phyloP scores from a whole-genome alignment of 2,797 vertebrate species.

The Alca torda region DNA sequence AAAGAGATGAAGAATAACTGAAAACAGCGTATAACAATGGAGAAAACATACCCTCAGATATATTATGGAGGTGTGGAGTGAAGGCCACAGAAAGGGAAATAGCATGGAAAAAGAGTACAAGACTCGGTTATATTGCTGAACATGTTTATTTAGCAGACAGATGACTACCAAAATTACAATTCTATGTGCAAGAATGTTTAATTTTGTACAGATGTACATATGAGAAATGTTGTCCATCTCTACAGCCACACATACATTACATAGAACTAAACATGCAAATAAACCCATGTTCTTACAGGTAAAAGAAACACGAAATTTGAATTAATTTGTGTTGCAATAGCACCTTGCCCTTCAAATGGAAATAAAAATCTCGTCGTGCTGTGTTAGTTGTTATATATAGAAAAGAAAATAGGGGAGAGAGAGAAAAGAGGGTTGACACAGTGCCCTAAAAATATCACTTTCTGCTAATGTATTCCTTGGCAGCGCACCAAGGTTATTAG shows the following conservation, averaged over 20 bases:
- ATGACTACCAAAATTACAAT: background rate
- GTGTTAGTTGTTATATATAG: background rate
- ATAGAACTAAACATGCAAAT: background rate
- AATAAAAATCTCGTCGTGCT: background rate
- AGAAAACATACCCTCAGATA: background rate
- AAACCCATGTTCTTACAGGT: background rate
- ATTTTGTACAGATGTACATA: background rate
- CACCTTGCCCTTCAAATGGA: background rate
- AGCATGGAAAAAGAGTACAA: background rate
- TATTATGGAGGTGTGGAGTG: background rate
- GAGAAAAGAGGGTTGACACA: background rate
- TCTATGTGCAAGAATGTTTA: background rate
- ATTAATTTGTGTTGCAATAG: background rate
- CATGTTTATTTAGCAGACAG: background rate
- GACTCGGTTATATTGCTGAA: background rate
- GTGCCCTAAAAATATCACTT: slow-evolving; percentile 10
- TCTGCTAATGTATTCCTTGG: slow-evolving; percentile 21
- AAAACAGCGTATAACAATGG: background rate
- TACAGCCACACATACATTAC: background rate
- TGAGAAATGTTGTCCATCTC: background rate
- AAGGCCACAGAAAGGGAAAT: background rate
- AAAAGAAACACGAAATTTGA: background rate
- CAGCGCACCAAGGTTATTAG: background rate
- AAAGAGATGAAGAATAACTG: background rate
- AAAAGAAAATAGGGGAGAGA: background rate